phyloP scores from a whole-genome alignment of 2,113 vertebrate species.

The Microcebus ravelobensis region DNA sequence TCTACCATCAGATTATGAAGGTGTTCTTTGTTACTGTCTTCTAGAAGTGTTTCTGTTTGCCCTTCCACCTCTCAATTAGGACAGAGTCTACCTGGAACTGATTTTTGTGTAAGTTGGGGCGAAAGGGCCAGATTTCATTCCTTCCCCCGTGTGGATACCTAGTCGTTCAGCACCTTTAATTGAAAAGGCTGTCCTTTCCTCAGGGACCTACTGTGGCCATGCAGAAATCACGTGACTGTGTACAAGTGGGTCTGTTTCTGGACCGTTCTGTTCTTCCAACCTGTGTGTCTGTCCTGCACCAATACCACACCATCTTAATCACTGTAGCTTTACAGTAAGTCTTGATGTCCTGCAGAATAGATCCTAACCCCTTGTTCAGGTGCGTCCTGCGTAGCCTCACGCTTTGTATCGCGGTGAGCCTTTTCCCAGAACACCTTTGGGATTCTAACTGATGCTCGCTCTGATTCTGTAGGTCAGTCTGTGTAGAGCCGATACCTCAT shows the following conservation, averaged over 20 bases:
- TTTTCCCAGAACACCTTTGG: background rate
- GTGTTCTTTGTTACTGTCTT: background rate
- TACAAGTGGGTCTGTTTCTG: background rate
- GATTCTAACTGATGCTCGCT: background rate
- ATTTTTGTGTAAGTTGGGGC: background rate
- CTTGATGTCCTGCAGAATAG: background rate
- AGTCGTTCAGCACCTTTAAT: background rate
- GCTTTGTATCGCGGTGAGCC: background rate
- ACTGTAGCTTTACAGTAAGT: background rate
- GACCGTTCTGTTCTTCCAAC: background rate
- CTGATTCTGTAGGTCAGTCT: fast-evolving
- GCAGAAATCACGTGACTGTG: background rate
- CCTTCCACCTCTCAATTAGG: background rate
- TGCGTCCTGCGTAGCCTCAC: background rate
- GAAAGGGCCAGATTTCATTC: background rate
- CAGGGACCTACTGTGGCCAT: fast-evolving
- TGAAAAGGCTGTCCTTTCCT: background rate
- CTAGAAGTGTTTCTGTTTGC: background rate
- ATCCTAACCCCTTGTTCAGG: background rate
- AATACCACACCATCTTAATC: background rate
- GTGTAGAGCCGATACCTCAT: background rate
- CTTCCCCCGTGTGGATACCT: background rate
- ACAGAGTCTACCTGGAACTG: background rate
- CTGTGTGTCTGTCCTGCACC: background rate
- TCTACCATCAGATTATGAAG: background rate